Percentiles rank a stretch among this genome's conserved stretches.
Conservation (phyloP, 1,140 invertebrate genomes). For the Scaptomyza hsui region DNA sequence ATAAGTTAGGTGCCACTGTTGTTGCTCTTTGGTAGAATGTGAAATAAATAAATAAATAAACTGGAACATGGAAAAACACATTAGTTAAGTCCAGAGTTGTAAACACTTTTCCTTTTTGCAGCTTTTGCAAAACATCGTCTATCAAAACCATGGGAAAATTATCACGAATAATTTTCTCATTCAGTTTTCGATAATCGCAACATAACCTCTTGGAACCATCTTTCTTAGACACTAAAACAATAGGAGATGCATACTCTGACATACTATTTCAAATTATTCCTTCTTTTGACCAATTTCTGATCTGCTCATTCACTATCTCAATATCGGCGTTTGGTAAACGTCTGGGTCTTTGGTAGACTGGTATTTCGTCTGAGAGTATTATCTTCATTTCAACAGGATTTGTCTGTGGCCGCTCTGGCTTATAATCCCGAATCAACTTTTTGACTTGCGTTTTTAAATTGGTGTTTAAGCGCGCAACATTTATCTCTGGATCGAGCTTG, state of each 20-base stretch:
- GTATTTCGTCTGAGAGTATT: not conserved
- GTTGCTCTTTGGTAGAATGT: no score
- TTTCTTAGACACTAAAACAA: constrained; percentile 1
- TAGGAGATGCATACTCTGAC: constrained; percentile 5
- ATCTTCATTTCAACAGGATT: constrained; percentile 11
- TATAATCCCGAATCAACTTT: no score
- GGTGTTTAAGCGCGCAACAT: no score
- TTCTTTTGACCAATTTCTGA: no score
- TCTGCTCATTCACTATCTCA: not conserved
- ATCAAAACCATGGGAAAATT: constrained; percentile 9
- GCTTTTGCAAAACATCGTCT: constrained; percentile 9
- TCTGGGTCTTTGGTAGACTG: constrained; percentile 7
- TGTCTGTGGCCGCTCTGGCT: no score
- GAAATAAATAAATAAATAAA: no score
- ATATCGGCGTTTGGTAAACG: constrained; percentile 1
- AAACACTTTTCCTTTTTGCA: constrained; percentile 10
- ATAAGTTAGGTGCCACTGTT: no score
- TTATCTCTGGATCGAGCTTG: no score
- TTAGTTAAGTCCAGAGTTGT: constrained; percentile 9
- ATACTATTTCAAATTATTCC: constrained; percentile 1
- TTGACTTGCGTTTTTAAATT: no score
- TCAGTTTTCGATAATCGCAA: not conserved
- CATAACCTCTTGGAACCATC: not conserved
- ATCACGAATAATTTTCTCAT: constrained; percentile 14
- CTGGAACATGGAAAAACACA: constrained; percentile 14